Evolutionary conservation across 1,140 invertebrate species (phyloP), one percentile per base, ranked within the genome.

Genomic region (Aphaenogaster rudis): DNA sequence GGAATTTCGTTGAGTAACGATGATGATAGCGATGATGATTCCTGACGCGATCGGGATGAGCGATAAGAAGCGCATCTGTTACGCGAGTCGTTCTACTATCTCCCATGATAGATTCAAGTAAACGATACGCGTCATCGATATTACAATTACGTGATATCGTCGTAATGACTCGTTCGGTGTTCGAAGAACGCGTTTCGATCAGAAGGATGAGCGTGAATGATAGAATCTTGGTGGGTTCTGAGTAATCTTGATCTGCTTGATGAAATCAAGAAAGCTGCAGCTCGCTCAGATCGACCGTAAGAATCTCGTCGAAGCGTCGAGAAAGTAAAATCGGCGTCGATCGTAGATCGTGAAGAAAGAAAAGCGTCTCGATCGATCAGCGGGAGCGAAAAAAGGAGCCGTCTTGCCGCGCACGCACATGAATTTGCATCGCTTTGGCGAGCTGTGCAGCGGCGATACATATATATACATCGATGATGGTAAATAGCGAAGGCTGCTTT

Each of bases 401-500:
- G 67, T 39, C n/a, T 63, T 15, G 36, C 52, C 21, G 42, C 45
- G 63, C 21, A 21, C 48, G 54, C 42, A 74, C 33, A 7, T 50
- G 57, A 21, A 85, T 87, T 87, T 81, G 72, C 87, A 79, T 88
- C 74, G 4, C 15, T 15, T 3, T 69, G 45, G 54, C 57, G 59
- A 33, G 50, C 13, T 9, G 45, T 52, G 36, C 54, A n/a, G 33
- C n/a, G 7, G 33, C 71, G 71, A 82, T 89, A 90, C 52, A 52
- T 28, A 28, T 28, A 52, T 11, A 81, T 69, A 90, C 28, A 76
- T 48, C 42, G 28, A 28, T 28, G 28, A 28, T 28, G 1, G 21
- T 2, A n/a, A 33, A 9, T 57, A 42, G 59, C 63, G 88, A 84
- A 77, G 54, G 79, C 80, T 90, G 88, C 92, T 93, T 93, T 93